Evolutionary conservation across 2,888 invertebrate genomes (phyloP).

Genomic region (Tipula unca): DNA sequence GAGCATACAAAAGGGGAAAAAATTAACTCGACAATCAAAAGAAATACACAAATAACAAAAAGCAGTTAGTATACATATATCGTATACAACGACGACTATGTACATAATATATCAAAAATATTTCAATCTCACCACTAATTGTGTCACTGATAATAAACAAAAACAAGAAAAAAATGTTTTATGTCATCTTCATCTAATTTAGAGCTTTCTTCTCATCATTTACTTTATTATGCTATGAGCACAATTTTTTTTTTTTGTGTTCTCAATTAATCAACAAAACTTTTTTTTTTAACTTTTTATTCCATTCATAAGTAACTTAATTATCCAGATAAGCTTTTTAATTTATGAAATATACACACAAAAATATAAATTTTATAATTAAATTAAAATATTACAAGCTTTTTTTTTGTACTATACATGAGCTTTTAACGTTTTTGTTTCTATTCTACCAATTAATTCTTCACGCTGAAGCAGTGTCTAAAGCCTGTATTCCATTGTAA

Average conservation of each 20-base stretch:
- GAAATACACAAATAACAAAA: background rate
- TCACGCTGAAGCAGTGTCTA: no score
- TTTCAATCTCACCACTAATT: background rate
- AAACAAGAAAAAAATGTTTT: background rate
- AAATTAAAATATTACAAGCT: background rate
- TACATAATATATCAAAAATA: background rate
- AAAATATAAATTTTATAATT: background rate
- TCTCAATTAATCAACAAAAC: background rate
- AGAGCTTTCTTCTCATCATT: background rate
- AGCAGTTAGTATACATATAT: background rate
- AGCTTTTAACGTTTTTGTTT: background rate
- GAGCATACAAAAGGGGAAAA: background rate
- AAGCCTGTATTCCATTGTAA: no score
- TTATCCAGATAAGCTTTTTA: conserved; percentile 8
- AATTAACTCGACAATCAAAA: background rate
- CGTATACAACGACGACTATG: background rate
- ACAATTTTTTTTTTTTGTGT: background rate
- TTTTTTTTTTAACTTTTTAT: background rate
- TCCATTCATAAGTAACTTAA: background rate
- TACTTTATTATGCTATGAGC: background rate
- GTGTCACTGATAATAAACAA: background rate
- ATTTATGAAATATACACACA: background rate
- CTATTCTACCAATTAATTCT: no score
- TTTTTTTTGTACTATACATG: background rate
- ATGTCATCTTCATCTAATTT: background rate